Evolutionary conservation across 2,888 invertebrate species (phyloP).

Genomic region (Erynnis tages): DNA sequence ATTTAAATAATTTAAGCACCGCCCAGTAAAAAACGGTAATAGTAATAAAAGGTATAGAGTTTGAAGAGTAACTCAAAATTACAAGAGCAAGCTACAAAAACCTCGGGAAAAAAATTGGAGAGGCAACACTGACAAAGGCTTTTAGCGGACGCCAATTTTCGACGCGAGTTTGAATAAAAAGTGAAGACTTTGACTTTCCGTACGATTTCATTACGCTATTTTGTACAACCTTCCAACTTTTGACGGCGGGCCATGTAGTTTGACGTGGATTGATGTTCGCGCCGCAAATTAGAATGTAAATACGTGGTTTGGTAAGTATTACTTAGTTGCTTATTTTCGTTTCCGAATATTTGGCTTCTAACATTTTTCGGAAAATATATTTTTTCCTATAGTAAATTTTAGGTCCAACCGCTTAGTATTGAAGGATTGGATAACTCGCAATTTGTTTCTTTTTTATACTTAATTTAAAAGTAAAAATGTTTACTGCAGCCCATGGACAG

Average conservation of each 20-base stretch:
- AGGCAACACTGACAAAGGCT: conserved; percentile 22
- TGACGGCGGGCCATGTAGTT: conserved; percentile 52
- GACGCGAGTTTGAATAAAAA: conserved; percentile 24
- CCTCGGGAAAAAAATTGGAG: conserved; percentile 11
- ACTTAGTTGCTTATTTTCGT: conserved; percentile 46
- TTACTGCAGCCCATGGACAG: no score
- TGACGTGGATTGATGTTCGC: conserved; percentile 57
- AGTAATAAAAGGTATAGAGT: background rate
- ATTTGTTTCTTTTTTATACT: no score
- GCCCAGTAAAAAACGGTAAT: background rate
- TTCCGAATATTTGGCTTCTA: conserved; percentile 43
- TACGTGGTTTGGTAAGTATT: conserved; percentile 10
- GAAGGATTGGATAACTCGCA: background rate
- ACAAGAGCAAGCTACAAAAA: conserved; percentile 4
- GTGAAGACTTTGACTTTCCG: conserved; percentile 27
- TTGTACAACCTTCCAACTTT: conserved; percentile 53
- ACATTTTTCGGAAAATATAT: conserved; percentile 56
- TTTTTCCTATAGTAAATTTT: no score
- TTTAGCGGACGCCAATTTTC: conserved; percentile 22
- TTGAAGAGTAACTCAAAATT: background rate
- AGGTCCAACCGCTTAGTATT: no score
- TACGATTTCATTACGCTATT: conserved; percentile 51
- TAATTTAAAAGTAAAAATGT: no score
- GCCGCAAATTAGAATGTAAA: conserved; percentile 16
- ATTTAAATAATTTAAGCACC: no score